Base-by-base conservation (phyloP, 2,113 vertebrate species). In the Azemiops feae region DNA sequence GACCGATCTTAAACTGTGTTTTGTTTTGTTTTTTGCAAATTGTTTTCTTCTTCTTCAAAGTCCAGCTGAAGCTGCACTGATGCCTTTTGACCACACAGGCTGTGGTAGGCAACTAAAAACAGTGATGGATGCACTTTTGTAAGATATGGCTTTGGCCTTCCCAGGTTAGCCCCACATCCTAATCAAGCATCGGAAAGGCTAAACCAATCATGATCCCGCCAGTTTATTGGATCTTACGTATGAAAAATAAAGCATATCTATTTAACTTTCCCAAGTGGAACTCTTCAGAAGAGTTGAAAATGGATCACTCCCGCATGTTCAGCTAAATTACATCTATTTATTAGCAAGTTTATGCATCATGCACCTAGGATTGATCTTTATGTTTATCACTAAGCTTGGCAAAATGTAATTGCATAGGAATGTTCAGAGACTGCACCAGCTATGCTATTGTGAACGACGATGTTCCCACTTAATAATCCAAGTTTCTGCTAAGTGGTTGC, bases 1-100 rank as follows among this genome's bases (percentile, higher is more conserved):
- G n/a, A 4, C 23, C 5, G 2, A n/a, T 25, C 25, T 87, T 87
- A 50, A 50, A 52, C 45, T 12, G 11, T 23, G n/a, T 87, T 57
- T n/a, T 39, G 8, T 50, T 50, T 50, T 50, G 47, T 50, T 50
- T 50, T 50, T 45, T 20, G n/a, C 34, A 9, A 30, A 14, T 2
- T 2, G 2, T 69, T 69, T n/a, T 0, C 25, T 20, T 8, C 30
- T 85, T 27, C 3, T 0, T 2, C 5, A 12, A n/a, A n/a, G 5
- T 74, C 85, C 85, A 53, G 14, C 4, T 2, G 11, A 34, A 53
- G 2, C 86, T 47, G 86, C 93, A 58, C 7, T 30, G 27, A 3
- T 43, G 27, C 52, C n/a, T 39, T 58, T 91, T 18, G 52, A 34
- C 58, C 90, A 88, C 90, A 69, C 34, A 10, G 87, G 87, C 27